These are phyloP conservation scores for Apocheima hispidaria DNA, from an alignment of 2,888 invertebrate species.

Conservation along the genomic window DNA sequence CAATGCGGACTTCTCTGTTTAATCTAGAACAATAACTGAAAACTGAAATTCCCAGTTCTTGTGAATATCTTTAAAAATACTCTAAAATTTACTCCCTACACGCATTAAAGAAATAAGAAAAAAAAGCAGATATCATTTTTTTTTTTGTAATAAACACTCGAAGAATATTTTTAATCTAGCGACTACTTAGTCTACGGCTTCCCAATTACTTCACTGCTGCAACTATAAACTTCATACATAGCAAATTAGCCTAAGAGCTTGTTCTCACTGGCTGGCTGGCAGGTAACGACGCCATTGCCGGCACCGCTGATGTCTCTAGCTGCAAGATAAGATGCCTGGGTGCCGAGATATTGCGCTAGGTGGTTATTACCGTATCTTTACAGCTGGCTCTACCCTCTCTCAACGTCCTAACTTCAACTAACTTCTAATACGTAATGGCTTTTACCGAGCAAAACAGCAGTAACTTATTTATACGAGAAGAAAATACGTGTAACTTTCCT, in stretches of 20 bases:
- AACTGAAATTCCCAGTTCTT: neutral
- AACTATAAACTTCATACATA: conserved; percentile 23
- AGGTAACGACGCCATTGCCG: conserved; percentile 56
- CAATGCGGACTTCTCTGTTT: conserved; percentile 18
- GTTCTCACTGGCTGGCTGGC: conserved; percentile 38
- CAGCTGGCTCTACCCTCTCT: conserved; percentile 38
- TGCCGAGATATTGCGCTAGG: conserved; percentile 55
- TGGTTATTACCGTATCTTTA: conserved; percentile 62
- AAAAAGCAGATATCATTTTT: neutral
- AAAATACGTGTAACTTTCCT: conserved; percentile 33
- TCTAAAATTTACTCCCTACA: neutral
- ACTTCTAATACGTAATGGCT: conserved; percentile 26
- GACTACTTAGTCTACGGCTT: neutral
- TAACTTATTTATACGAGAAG: conserved; percentile 17
- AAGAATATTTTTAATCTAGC: too few species aligned
- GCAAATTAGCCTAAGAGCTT: conserved; percentile 40
- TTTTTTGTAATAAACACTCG: too few species aligned
- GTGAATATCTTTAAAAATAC: neutral
- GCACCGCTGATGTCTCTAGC: conserved; percentile 37
- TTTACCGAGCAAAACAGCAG: conserved; percentile 11
- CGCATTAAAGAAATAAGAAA: neutral
- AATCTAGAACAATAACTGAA: conserved; percentile 11
- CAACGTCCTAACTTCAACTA: conserved; percentile 39
- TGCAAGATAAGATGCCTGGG: conserved; percentile 58
- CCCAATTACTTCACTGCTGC: conserved; percentile 9